These are phyloP conservation scores for Maniola hyperantus DNA, from an alignment of 2,888 invertebrate species.

Conservation along the genomic window DNA sequence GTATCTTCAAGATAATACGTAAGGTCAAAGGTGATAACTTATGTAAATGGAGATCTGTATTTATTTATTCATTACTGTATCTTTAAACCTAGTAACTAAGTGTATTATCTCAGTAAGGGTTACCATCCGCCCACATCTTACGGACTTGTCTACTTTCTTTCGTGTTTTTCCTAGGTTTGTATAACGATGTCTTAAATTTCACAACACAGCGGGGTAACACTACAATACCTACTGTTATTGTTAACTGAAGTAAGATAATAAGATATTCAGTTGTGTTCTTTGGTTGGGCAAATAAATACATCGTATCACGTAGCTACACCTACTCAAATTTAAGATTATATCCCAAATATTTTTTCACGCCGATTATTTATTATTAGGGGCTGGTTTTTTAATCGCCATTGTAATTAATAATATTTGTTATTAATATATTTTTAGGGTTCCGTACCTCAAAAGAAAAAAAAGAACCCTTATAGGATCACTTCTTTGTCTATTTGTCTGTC, in stretches of 20 bases:
- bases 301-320: too few relatives aligned
- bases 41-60: background rate
- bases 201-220: background rate
- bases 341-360: too few relatives aligned
- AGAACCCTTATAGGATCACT: too few relatives aligned
- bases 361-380: too few relatives aligned
- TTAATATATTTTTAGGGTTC: too few relatives aligned
- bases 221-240: background rate
- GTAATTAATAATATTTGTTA: too few relatives aligned
- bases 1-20: background rate
- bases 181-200: background rate
- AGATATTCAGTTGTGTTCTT: background rate
- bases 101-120: background rate
- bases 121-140: background rate
- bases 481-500: too few relatives aligned
- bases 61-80: background rate
- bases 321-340: too few relatives aligned
- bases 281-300: background rate
- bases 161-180: background rate
- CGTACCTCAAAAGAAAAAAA: too few relatives aligned
- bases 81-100: background rate
- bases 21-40: background rate
- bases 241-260: background rate
- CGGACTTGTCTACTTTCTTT: background rate
- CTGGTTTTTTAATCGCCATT: too few relatives aligned